Evolutionary conservation across 1,140 invertebrate species (phyloP).

Genomic region (Cardiocondyla obscurior): DNA sequence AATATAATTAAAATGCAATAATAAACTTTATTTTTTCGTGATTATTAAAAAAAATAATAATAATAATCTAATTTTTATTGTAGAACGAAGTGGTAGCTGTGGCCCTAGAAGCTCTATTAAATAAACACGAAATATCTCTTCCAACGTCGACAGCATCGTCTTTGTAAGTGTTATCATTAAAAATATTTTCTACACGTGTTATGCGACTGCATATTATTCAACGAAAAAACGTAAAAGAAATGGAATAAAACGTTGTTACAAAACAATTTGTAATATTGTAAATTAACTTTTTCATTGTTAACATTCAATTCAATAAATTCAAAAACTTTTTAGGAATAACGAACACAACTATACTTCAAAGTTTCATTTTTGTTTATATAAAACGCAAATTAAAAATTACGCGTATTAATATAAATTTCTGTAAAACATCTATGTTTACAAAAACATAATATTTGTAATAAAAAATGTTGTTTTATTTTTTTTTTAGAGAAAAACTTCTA

Average conservation of each 20-base stretch:
- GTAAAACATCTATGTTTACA: neutral
- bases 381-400: neutral
- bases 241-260: neutral
- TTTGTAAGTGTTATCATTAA: slow-evolving; percentile 57
- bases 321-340: neutral
- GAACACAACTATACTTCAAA: neutral
- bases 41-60: neutral
- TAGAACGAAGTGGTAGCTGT: slow-evolving; percentile 83
- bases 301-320: slow-evolving; percentile 16
- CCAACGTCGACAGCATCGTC: slow-evolving; percentile 71
- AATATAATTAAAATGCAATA: neutral
- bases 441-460: neutral
- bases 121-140: slow-evolving; percentile 73
- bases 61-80: slow-evolving; percentile 73
- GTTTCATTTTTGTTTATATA: neutral
- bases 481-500: slow-evolving; percentile 79
- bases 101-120: slow-evolving; percentile 80
- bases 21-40: neutral
- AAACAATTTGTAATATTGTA: neutral
- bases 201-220: neutral
- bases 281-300: neutral
- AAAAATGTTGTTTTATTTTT: slow-evolving; percentile 66
- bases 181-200: neutral
- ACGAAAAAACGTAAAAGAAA: neutral
- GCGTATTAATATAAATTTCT: neutral